Conservation (phyloP, 2,888 invertebrate species). For the Lasius fuliginosus region DNA sequence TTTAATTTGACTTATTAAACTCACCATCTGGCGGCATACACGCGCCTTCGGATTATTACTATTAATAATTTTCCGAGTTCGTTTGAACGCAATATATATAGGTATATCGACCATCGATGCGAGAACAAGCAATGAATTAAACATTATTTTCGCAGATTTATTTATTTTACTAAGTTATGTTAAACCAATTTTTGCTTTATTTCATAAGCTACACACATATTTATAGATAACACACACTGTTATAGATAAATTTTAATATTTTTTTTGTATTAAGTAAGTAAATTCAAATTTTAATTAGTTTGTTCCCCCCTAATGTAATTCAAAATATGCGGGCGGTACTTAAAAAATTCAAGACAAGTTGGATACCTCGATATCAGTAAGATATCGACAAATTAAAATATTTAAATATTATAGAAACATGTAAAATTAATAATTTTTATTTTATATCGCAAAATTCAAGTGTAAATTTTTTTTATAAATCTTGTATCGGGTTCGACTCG, state of each 20-base stretch:
- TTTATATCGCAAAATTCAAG: background rate
- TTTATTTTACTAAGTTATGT: constrained; percentile 23
- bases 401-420: background rate
- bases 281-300: background rate
- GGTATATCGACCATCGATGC: constrained; percentile 42
- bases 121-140: constrained; percentile 29
- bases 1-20: constrained; percentile 83
- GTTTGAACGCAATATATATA: constrained; percentile 56
- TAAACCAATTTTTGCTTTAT: constrained; percentile 7
- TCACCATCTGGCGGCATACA: constrained; percentile 77
- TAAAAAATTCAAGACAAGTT: background rate
- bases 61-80: constrained; percentile 72
- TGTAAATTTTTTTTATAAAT: background rate
- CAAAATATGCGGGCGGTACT: background rate
- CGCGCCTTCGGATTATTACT: constrained; percentile 66
- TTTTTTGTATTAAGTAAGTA: background rate
- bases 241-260: background rate
- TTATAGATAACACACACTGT: background rate
- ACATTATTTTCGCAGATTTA: constrained; percentile 28
- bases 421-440: background rate
- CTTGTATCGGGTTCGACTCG: background rate
- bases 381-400: background rate
- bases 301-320: background rate
- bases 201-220: background rate
- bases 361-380: background rate